Evolutionary conservation across 2,113 vertebrate species (phyloP), one percentile per base, ranked within the genome.

Genomic region (Anguilla rostrata): DNA sequence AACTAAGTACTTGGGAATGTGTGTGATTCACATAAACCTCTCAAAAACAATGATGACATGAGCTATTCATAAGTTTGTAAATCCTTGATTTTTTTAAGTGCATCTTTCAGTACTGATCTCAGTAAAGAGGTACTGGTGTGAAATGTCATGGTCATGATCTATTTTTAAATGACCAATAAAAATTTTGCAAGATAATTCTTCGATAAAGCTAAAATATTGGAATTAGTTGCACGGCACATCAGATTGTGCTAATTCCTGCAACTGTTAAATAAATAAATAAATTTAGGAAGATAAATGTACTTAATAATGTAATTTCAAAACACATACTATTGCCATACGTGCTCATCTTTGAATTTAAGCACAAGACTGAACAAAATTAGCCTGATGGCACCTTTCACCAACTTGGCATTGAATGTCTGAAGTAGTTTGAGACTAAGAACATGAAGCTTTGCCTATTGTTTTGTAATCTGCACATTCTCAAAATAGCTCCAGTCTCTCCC

Each of bases 371-470:
- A 81, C 56, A 80, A 66, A 26, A 71, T 29, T 29, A 49, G 41
- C 41, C 29, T 83, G 66, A 83, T 56, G 83, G 81, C 63, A 39
- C 57, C 63, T 83, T 63, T 71, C 63, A 71, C 81, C 81, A 82
- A 41, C 29, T 53, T 79, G 82, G 43, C 81, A 78, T 43, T 39
- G 29, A 83, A 4, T 15, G 0, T 75, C 56, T 49, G 11, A 82
- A 81, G 78, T 60, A 78, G 9, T 78, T 40, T 71, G 20, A 22
- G 11, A 29, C 39, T 16, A 29, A 18, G 41, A 39, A 29, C 60
- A 63, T 39, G 83, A 41, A 41, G 56, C 29, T 66, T 34, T 43
- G 18, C 39, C 71, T 71, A 84, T 84, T 71, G 57, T 84, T 34
- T 84, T 66, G 83, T 84, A 84, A 84, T 83, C 82, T 56, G 49